Base-by-base conservation (phyloP, 1,140 invertebrate species). In the Pararge aegeria region DNA sequence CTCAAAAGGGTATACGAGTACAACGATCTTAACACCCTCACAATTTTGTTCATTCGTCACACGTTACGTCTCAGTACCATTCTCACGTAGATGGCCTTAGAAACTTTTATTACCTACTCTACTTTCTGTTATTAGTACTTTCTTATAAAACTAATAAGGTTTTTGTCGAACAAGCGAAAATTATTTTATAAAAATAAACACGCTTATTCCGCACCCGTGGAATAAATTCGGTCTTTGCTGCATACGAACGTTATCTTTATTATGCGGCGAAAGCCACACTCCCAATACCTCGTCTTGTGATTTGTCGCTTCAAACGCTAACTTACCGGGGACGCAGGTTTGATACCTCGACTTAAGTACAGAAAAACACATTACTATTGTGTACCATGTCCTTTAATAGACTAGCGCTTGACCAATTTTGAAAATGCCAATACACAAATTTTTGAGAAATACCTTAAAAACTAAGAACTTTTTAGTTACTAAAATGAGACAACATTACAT, bases 21-120 rank as follows among this genome's bases (percentile, higher is more conserved):
- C n/a, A 64, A 51, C 34, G 64, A 64, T 64, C 65, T 68, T 64
- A 68, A 67, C 58, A 62, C 70, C 57, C 50, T 68, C 27, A 19
- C 27, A 58, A 1, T 4, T 69, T 79, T 80, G 70, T 70, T 70
- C 61, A 83, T 80, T 80, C 80, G 69, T 76, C 73, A 80, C 77
- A 75, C 80, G 77, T 83, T 68, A 68, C 65, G 67, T 71, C 68
- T 78, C 73, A 60, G 67, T 77, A 76, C 66, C 73, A 65, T 63
- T 57, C 61, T 83, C 80, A 83, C 80, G 80, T 82, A 64, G 55
- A 42, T 55, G 54, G 40, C 64, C 67, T 67, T 72, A 73, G 57
- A 73, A 82, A 82, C 73, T 82, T 82, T 73, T 82, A 77, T 82
- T 78, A 7, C 24, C 3, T 24, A 76, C 72, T 70, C 61, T 63